These are phyloP conservation scores for Hippolais icterina DNA, from an alignment of 2,113 vertebrate species.

Conservation along the genomic window DNA sequence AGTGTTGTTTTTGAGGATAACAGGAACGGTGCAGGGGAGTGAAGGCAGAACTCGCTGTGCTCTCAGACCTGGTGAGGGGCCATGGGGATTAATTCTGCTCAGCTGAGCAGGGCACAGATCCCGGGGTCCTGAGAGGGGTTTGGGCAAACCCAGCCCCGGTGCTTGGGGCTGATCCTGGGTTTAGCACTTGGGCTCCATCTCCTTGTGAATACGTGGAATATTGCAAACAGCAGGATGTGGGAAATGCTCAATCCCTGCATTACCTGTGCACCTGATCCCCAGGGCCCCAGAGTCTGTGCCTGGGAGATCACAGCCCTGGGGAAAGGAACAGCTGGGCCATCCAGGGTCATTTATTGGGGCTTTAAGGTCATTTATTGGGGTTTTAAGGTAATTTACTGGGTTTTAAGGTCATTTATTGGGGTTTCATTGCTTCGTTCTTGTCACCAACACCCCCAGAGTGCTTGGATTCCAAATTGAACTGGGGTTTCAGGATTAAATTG, in stretches of 20 bases:
- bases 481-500: no score
- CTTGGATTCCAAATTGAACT: accelerated
- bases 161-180: background rate
- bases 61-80: background rate
- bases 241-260: accelerated
- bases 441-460: accelerated
- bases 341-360: background rate
- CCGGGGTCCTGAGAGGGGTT: background rate
- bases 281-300: accelerated
- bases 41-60: background rate
- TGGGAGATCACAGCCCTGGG: background rate
- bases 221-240: background rate
- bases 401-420: background rate
- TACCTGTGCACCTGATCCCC: background rate
- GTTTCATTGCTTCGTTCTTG: accelerated
- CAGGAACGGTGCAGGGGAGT: background rate
- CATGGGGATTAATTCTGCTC: background rate
- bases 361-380: background rate
- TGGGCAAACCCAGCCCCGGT: background rate
- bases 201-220: background rate
- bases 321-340: background rate
- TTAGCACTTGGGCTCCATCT: background rate
- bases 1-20: background rate
- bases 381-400: background rate
- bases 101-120: background rate